A percentile compares a stretch with the other conserved stretches of the same genome.
Conservation (phyloP, 2,113 vertebrate species). For the Grantiella picta region DNA sequence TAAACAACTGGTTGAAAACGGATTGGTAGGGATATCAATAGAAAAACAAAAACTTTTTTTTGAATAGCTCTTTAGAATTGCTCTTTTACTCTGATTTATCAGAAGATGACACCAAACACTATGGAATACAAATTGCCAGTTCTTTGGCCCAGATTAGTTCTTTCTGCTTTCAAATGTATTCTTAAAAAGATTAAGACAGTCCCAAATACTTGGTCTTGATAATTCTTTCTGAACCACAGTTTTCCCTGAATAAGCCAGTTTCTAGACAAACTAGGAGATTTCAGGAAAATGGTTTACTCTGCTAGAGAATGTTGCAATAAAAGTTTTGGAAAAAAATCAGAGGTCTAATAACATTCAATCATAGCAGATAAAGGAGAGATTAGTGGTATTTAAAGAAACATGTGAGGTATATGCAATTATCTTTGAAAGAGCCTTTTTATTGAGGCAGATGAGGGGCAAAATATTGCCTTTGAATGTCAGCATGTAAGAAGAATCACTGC, state of each 20-base stretch:
- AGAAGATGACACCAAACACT: neutral
- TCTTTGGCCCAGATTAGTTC: neutral
- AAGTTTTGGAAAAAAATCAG: neutral
- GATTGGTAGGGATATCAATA: neutral
- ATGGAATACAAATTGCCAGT: neutral
- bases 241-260: neutral
- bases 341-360: neutral
- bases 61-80: neutral
- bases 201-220: neutral
- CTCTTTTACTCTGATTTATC: neutral
- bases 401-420: neutral
- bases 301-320: neutral
- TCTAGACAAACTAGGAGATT: neutral
- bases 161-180: neutral
- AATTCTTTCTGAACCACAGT: neutral
- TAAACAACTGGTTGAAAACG: neutral
- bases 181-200: neutral
- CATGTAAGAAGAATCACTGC: neutral
- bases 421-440: neutral
- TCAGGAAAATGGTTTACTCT: neutral
- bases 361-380: neutral
- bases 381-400: conserved; percentile 1
- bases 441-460: neutral
- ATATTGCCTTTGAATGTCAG: neutral
- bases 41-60: neutral